Base-by-base conservation (phyloP, 2,113 vertebrate genomes). In the Cyanoderma ruficeps region DNA sequence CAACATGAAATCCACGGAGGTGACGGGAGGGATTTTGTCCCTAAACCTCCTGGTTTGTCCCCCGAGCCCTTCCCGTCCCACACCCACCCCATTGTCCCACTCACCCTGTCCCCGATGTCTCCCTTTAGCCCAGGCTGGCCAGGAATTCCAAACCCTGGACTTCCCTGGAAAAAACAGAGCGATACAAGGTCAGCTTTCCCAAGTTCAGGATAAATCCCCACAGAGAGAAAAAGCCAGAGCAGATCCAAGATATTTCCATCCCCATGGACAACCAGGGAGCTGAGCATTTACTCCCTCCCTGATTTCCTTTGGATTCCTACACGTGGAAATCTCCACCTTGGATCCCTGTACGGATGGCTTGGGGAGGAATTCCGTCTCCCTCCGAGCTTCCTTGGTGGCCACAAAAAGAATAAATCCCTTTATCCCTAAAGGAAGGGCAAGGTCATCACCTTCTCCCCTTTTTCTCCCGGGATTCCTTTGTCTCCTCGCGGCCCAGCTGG, bases 141-240 rank as follows among this genome's bases (percentile, higher is more conserved):
- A 11, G 99, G 99, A 95, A 99, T 98, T 15, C 99, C 98, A 80
- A 98, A 99, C 25, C 98, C 99, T 75, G 99, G 98, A 77, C 96
- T 98, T 41, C 99, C 99, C 99, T 98, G 88, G 59, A n/a, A 64
- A 3, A 69, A 42, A 50, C 16, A 74, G 13, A 37, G 52, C 61
- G 50, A 52, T 25, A 10, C 4, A 14, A 20, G 4, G 0, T 55
- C 20, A 22, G 21, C 8, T 67, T 56, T 86, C 65, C 67, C 28
- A 37, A 47, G 71, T 23, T 83, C 49, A 56, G 20, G 52, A 63
- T 16, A 22, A 50, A 59, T 19, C 6, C 28, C 39, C 64, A 18
- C 24, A 8, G 37, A 20, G 44, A 39, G 21, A 85, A 79, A 79
- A 76, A 39, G 13, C 33, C 23, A 25, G 64, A 75, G 52, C 11